A percentile compares a stretch with the other conserved stretches of the same genome.
Conservation (phyloP, 2,888 invertebrate genomes). For the Papilio protenor region DNA sequence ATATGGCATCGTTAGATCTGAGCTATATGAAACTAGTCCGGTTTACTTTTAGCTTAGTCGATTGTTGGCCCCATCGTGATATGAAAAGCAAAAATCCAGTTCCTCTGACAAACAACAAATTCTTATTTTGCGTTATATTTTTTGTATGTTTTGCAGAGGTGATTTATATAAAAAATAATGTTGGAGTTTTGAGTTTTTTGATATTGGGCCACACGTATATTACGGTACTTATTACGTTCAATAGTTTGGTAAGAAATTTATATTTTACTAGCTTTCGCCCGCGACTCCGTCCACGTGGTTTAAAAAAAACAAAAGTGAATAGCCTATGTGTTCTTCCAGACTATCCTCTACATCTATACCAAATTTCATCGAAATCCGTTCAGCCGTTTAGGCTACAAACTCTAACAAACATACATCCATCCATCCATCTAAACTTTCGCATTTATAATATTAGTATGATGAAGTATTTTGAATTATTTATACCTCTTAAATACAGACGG, state of each 20-base stretch:
- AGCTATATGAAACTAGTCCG: slow-evolving; percentile 36
- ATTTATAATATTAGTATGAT: no score
- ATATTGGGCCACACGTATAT: slow-evolving; percentile 42
- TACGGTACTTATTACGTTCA: slow-evolving; percentile 34
- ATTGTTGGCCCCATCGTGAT: slow-evolving; percentile 43
- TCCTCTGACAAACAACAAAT: slow-evolving; percentile 36
- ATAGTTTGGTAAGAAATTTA: slow-evolving; percentile 39
- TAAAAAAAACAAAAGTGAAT: no score
- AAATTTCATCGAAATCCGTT: no score
- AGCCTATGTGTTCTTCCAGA: no score
- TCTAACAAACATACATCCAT: no score
- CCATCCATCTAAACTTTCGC: no score
- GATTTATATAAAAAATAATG: slow-evolving; percentile 37
- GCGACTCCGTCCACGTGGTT: no score
- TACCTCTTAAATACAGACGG: not conserved
- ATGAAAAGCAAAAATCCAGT: slow-evolving; percentile 33
- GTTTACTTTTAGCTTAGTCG: slow-evolving; percentile 25
- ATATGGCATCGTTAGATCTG: slow-evolving; percentile 8
- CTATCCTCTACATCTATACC: no score
- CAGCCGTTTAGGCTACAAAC: no score
- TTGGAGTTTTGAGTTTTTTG: slow-evolving; percentile 40
- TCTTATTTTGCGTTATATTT: slow-evolving; percentile 33
- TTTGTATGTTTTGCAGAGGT: slow-evolving; percentile 33
- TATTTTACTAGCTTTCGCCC: no score
- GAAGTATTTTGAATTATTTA: not conserved